These are phyloP conservation scores for Nymphicus hollandicus DNA, from an alignment of 2,113 vertebrate species.

Conservation along the genomic window DNA sequence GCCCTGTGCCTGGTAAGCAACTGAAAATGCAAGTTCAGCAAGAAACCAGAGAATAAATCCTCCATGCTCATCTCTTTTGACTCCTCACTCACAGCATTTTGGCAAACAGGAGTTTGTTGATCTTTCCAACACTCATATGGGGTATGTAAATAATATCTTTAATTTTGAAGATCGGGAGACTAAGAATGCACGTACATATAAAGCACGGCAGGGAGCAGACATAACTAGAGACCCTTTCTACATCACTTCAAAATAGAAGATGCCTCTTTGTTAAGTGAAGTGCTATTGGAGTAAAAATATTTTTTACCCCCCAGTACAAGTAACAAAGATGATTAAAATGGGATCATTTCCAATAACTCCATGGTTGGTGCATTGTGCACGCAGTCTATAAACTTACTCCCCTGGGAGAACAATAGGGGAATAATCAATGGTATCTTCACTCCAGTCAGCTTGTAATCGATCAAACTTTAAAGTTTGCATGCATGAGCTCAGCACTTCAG, in stretches of 20 bases:
- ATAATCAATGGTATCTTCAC: slow-evolving; percentile 11
- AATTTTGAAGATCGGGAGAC: not conserved
- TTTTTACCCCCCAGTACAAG: not conserved
- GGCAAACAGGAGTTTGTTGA: not conserved
- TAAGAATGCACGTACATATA: not conserved
- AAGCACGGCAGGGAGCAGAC: not conserved
- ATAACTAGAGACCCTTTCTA: not conserved
- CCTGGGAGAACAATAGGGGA: not conserved
- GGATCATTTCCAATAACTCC: not conserved
- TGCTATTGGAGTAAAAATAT: not conserved
- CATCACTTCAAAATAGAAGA: not conserved
- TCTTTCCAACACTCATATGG: not conserved
- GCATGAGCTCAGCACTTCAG: slow-evolving; percentile 32
- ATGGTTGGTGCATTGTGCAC: not conserved
- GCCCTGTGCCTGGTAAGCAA: not conserved
- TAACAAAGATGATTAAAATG: not conserved
- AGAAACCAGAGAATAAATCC: not conserved
- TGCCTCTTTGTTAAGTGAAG: not conserved
- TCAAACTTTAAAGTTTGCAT: not conserved
- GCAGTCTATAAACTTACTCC: not conserved
- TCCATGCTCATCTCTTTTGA: not conserved
- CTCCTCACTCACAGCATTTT: not conserved
- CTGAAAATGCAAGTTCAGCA: not conserved
- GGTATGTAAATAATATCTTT: not conserved
- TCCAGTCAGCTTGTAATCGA: slow-evolving; percentile 13